Conservation (phyloP, 2,113 vertebrate genomes). For the Empidonax traillii region DNA sequence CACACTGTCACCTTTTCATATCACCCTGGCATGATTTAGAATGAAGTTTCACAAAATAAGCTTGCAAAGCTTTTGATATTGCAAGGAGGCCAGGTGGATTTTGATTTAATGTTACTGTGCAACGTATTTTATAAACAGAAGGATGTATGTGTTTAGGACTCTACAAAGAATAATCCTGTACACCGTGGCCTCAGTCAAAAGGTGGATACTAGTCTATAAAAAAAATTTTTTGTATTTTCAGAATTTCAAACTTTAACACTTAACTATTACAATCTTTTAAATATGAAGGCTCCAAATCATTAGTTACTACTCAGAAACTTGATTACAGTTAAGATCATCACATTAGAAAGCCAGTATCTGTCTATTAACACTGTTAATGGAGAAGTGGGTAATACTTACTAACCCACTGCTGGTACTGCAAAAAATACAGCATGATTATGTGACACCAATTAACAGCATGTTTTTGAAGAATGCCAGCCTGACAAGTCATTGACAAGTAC, state of each 20-base stretch:
- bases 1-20: neutral
- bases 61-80: neutral
- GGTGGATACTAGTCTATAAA: neutral
- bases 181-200: neutral
- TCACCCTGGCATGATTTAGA: neutral
- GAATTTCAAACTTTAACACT: neutral
- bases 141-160: neutral
- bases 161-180: neutral
- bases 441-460: neutral
- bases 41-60: neutral
- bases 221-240: neutral
- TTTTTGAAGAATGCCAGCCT: constrained; percentile 29
- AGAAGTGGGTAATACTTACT: neutral
- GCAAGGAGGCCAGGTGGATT: neutral
- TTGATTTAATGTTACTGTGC: neutral
- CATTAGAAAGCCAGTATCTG: neutral
- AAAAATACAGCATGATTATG: neutral
- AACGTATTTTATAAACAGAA: neutral
- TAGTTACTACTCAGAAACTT: neutral
- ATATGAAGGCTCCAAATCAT: neutral
- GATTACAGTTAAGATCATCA: neutral
- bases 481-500: constrained; percentile 49
- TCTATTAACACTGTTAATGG: neutral
- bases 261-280: neutral
- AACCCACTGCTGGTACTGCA: neutral